phyloP scores from a whole-genome alignment of 2,113 vertebrate genomes.

The Cyprinus carpio region DNA sequence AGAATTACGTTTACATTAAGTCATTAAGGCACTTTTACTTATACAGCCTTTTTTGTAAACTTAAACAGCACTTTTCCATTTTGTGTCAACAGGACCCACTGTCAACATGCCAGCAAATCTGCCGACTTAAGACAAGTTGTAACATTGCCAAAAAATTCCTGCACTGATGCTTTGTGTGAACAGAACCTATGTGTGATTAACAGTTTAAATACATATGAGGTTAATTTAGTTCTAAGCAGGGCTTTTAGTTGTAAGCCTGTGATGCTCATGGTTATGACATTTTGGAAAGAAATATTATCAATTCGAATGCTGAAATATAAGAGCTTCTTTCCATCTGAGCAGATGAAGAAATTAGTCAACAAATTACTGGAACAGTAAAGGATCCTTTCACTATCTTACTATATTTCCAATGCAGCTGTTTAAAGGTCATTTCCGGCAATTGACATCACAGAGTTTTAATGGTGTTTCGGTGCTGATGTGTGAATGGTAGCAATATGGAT shows the following conservation, averaged over 20 bases:
- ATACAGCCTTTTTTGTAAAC: neutral
- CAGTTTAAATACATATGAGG: conserved; percentile 2
- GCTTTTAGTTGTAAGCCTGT: neutral
- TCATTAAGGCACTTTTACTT: conserved; percentile 2
- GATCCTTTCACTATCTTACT: neutral
- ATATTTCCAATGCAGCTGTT: conserved; percentile 1
- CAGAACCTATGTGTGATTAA: neutral
- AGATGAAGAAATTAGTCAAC: conserved; percentile 28
- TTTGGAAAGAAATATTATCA: neutral
- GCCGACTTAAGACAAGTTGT: neutral
- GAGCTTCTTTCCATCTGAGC: neutral
- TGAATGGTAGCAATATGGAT: conserved; percentile 23
- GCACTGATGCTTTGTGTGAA: neutral
- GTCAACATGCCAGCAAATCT: neutral
- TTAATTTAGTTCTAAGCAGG: neutral
- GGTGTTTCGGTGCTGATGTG: neutral
- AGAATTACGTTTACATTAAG: conserved; percentile 8
- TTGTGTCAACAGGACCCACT: neutral
- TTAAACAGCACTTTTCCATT: neutral
- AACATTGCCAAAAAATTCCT: neutral
- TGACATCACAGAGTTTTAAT: conserved; percentile 8
- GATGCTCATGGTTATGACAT: neutral
- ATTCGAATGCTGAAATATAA: neutral
- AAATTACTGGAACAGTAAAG: neutral
- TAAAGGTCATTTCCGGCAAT: conserved; percentile 3